Evolutionary conservation across 2,113 vertebrate genomes (phyloP), one percentile per base, ranked within the genome.

Genomic region (Conger conger): DNA sequence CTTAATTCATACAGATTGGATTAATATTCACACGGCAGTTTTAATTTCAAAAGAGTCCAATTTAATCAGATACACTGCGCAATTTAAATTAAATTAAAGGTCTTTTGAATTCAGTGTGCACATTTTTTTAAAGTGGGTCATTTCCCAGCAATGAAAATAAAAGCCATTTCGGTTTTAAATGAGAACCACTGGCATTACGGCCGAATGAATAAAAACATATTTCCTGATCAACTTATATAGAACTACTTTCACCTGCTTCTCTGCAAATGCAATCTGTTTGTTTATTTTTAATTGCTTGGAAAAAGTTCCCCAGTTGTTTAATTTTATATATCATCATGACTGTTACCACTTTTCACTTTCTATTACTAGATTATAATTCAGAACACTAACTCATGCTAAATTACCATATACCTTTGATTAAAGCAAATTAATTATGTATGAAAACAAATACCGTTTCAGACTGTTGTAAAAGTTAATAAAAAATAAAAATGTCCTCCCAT

Each of bases 91-190:
- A 90, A 92, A 92, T 87, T 84, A 54, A 84, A 87, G 68, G 89
- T 89, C 89, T 88, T 86, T 83, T 81, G 85, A 87, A 86, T 88
- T 88, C 63, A 89, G 90, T 89, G 89, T 91, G 91, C 85, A 17
- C n/a, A 54, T 86, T 81, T 79, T n/a, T 87, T 80, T 89, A 84
- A 93, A 93, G 81, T 92, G 90, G 89, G 92, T 91, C 91, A 92
- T 60, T 90, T 86, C 84, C 57, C 38, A 50, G 87, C 11, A 76
- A 88, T 91, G 84, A 88, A 81, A 88, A 8, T 40, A 68, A 40
- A 40, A 33, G n/a, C 53, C 27, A 5, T 81, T 57, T 53, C 50
- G 45, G 53, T 53, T 57, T 76, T 36, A 83, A 73, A 76, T 11
- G 63, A 33, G 40, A 83, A 76, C 42, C 68, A 76, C 68, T 45